Evolutionary conservation across 2,797 vertebrate species (phyloP).

Genomic region (Gymnothorax reevesii): DNA sequence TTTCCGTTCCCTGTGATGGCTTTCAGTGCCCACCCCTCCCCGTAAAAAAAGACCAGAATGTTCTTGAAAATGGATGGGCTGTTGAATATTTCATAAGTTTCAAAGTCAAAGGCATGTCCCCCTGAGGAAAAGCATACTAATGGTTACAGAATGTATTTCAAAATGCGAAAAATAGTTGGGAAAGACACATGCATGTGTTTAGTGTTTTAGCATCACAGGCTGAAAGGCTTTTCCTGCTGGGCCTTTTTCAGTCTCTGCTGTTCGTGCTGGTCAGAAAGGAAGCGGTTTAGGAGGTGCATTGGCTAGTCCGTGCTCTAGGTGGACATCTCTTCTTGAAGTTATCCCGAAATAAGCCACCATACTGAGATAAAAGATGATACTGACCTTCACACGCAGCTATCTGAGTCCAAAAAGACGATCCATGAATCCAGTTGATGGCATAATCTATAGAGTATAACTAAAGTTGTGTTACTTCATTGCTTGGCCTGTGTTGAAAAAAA

Average conservation of each 20-base stretch:
- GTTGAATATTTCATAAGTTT: background rate
- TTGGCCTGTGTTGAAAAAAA: too few species aligned
- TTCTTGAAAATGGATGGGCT: slow-evolving; percentile 1
- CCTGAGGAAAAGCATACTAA: background rate
- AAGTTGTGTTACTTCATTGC: too few species aligned
- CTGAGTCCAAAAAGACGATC: background rate
- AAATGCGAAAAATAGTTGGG: background rate
- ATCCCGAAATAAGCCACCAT: background rate
- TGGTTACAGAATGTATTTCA: background rate
- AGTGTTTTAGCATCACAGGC: background rate
- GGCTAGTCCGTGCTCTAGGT: background rate
- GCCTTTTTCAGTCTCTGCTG: background rate
- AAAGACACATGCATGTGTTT: background rate
- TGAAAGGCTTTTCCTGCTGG: background rate
- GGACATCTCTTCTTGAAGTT: background rate
- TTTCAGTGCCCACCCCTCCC: background rate
- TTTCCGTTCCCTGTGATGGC: background rate
- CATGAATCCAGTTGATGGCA: background rate
- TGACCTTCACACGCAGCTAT: background rate
- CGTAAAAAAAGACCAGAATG: too few species aligned
- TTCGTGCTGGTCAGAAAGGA: background rate
- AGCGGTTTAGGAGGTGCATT: background rate
- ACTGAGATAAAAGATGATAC: background rate
- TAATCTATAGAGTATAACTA: background rate
- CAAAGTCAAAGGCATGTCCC: background rate